Percentiles rank a stretch among this genome's conserved stretches.
Conservation (phyloP, 2,888 invertebrate genomes). For the Clepsis dumicolana region DNA sequence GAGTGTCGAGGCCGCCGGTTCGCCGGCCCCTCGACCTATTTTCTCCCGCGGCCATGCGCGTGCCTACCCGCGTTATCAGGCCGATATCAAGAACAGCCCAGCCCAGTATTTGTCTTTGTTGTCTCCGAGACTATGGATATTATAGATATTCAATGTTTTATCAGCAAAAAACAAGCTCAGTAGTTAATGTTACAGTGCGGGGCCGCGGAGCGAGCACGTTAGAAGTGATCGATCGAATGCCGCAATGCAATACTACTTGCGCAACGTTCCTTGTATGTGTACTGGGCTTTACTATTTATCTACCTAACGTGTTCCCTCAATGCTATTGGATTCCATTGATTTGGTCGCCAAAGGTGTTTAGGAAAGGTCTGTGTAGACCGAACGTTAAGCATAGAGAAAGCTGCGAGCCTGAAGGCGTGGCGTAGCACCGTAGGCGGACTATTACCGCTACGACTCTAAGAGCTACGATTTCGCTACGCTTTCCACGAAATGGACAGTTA, state of each 20-base stretch:
- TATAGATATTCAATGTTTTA: slow-evolving; percentile 4
- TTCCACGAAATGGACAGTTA: not conserved
- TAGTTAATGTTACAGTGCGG: not conserved
- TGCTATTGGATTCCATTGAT: no score
- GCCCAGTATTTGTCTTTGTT: slow-evolving; percentile 53
- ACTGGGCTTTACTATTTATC: not conserved
- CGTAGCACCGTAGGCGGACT: slow-evolving; percentile 28
- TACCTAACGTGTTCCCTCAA: no score
- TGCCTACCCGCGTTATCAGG: slow-evolving; percentile 82
- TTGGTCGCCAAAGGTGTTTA: not conserved
- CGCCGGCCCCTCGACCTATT: slow-evolving; percentile 81
- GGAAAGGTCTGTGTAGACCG: not conserved
- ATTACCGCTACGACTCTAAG: slow-evolving; percentile 25
- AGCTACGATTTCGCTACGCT: slow-evolving; percentile 25
- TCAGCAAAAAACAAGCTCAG: not conserved
- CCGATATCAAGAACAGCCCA: slow-evolving; percentile 62
- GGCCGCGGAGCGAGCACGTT: not conserved
- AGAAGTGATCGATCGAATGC: not conserved
- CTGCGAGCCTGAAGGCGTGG: slow-evolving; percentile 19
- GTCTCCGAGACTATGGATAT: slow-evolving; percentile 29
- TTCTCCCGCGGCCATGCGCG: slow-evolving; percentile 70
- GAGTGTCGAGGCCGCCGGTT: slow-evolving; percentile 71
- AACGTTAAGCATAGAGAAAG: not conserved
- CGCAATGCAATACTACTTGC: not conserved
- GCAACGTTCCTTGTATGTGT: not conserved